These are phyloP conservation scores for Potamilus streckersoni DNA, from an alignment of 1,140 invertebrate genomes.

Conservation along the genomic window DNA sequence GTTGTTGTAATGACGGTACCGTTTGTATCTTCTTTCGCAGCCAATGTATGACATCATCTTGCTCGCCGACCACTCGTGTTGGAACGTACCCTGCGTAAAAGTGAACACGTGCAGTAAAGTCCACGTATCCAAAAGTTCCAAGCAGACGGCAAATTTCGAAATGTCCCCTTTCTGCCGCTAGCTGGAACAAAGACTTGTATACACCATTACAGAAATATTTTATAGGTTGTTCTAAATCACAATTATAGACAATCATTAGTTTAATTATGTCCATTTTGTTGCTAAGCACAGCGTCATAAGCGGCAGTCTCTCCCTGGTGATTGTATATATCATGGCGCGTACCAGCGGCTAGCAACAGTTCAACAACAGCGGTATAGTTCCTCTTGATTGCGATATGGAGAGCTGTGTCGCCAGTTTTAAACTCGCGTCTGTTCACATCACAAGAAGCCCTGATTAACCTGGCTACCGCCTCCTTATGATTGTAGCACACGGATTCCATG, in stretches of 20 bases:
- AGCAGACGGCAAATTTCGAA: slow-evolving; percentile 63
- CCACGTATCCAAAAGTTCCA: slow-evolving; percentile 58
- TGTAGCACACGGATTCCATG: slow-evolving; percentile 68
- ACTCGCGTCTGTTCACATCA: slow-evolving; percentile 65
- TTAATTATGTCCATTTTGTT: slow-evolving; percentile 63
- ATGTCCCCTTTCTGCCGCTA: slow-evolving; percentile 64
- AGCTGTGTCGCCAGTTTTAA: slow-evolving; percentile 67
- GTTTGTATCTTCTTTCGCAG: slow-evolving; percentile 54
- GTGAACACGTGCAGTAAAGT: slow-evolving; percentile 54
- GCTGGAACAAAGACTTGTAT: slow-evolving; percentile 63
- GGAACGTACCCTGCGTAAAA: slow-evolving; percentile 58
- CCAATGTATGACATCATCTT: slow-evolving; percentile 53
- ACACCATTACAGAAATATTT: slow-evolving; percentile 64
- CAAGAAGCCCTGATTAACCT: slow-evolving; percentile 57
- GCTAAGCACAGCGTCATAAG: slow-evolving; percentile 62
- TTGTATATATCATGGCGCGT: slow-evolving; percentile 66
- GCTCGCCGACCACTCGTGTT: slow-evolving; percentile 47
- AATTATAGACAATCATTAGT: slow-evolving; percentile 63
- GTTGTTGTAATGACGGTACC: slow-evolving; percentile 56
- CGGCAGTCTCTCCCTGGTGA: slow-evolving; percentile 65
- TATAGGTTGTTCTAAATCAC: slow-evolving; percentile 63
- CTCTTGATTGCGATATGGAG: slow-evolving; percentile 70
- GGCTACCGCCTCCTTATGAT: slow-evolving; percentile 63
- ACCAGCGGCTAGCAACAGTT: slow-evolving; percentile 70
- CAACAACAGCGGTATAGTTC: slow-evolving; percentile 71